Evolutionary conservation across 2,888 invertebrate species (phyloP), one percentile per base, ranked within the genome.

Genomic region (Diadegma fenestrale): DNA sequence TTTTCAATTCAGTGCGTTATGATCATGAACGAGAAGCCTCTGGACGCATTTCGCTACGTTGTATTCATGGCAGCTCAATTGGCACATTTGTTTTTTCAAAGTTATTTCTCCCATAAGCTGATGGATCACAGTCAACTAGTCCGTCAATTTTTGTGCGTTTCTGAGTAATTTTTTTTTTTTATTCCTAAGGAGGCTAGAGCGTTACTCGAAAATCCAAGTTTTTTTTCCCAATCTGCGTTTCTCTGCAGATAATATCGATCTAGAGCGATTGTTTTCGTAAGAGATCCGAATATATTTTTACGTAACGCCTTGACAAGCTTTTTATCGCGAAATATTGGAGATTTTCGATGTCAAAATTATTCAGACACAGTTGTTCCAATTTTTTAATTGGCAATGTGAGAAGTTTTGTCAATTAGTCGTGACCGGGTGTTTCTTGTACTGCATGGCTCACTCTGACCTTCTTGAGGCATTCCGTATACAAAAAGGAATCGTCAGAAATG

Each of bases 51-150:
- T 37, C 81, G 81, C 37, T 81, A 69, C 41, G 61, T 51, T 4
- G 68, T n/a, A 41, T 81, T 81, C 41, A 63, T 51, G n/a, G 41
- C 58, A 1, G 81, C 61, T 30, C 75, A 76, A 54, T 45, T 76
- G 61, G 37, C 61, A 8, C 76, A 81, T 81, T 26, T 81, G 48
- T 81, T 81, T 43, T 81, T 75, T 76, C 63, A 76, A 69, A 76
- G 76, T 26, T 81, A 69, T 37, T 81, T 81, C 63, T 43, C 76
- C 1, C 81, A 81, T 19, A 76, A 61, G 19, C 69, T 81, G 69
- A 75, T 37, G 75, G 81, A 81, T 76, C 81, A 81, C 61, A 81
- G 81, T 48, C 45, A 69, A 37, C 68, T 69, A 61, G 48, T 81
- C 41, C 76, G 76, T 19, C 51, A 81, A 76, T 61, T 63, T 37